Evolutionary conservation across 2,888 invertebrate genomes (phyloP), one percentile per base, ranked within the genome.

Genomic region (Eulithis prunata): DNA sequence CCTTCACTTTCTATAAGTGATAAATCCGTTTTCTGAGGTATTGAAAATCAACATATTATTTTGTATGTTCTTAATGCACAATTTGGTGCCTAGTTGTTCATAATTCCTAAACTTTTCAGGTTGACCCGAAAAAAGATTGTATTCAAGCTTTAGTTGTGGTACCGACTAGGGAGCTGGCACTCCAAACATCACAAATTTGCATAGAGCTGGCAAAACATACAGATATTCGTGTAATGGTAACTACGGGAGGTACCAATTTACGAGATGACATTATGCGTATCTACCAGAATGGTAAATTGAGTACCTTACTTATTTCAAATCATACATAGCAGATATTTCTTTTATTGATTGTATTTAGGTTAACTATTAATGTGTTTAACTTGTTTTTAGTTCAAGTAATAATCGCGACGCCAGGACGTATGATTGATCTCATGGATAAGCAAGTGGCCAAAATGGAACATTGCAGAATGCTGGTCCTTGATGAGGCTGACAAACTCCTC

Each of bases 201-300:
- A 99, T 99, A 89, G 99, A 99, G 92, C 94, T 99, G 83, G 97
- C 99, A 75, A 99, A 99, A 93, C 99, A 99, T 92, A 95, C 99
- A 94, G 97, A 98, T 86, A 96, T 98, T 82, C 97, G 99, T 89
- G 98, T 99, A 76, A 99, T 99, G 99, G 99, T 99, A 72, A 99
- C 99, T 80, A 99, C 99, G 76, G 99, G 99, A 86, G 99, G 99
- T 80, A 99, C 99, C 78, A 97, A 97, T 93, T 94, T 98, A 82
- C 97, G 99, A 87, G 99, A 99, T 93, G 99, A 99, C 93, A 99
- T 99, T 88, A 98, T 99, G 97, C 97, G 99, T 93, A 97, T 99
- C 88, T 99, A 99, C 94, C 98, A 99, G 92, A 98, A 98, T 95
- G 97, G 97, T 97, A 88, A 86, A 38, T 45, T 32, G 4, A 32